Evolutionary conservation across 2,797 vertebrate genomes (phyloP), one percentile per base, ranked within the genome.

Genomic region (Echeneis naucrates): DNA sequence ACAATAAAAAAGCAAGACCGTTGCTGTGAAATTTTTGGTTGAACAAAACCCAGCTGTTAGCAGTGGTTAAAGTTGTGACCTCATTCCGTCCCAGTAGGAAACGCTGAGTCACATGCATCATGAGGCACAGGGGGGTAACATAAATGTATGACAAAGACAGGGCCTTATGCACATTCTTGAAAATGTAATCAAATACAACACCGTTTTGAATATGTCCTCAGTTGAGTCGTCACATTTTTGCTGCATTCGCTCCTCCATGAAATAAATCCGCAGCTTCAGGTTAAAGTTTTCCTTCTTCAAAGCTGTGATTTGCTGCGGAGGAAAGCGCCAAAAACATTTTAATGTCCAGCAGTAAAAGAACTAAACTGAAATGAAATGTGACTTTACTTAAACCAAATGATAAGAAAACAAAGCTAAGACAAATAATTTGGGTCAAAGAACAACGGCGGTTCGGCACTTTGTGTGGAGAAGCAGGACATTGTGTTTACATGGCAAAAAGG

Each of bases 231-330:
- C 96, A 64, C 96, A 97, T 84, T 97, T 97, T 91, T 97, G 97
- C 73, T 99, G 97, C 90, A 98, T 96, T 53, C 94, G 94, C 78
- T 99, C 97, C 86, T 99, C 98, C 87, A 99, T 94, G 84, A 98
- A 99, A 91, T 99, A 99, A 77, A 99, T 99, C 42, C 98, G 96
- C 68, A 99, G 95, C 82, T 99, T 99, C 79, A 99, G 89, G 89
- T 98, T 99, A 82, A 99, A 99, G 88, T 99, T 99, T 77, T 99
- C 98, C 85, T 99, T 99, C 90, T 99, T 98, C 86, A 99, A 84
- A 63, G 96, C 97, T 45, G 95, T 96, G 87, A 99, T 99, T 96
- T 99, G 97, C 97, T 99, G 84, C 1, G 33, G 44, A 77, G 24
- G 30, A 58, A 50, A 3, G 4, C 17, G 52, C 67, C 11, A 81